A percentile compares a stretch with the other conserved stretches of the same genome.
phyloP scores from a whole-genome alignment of 2,797 vertebrate genomes.

The Pseudochirops cupreus region DNA sequence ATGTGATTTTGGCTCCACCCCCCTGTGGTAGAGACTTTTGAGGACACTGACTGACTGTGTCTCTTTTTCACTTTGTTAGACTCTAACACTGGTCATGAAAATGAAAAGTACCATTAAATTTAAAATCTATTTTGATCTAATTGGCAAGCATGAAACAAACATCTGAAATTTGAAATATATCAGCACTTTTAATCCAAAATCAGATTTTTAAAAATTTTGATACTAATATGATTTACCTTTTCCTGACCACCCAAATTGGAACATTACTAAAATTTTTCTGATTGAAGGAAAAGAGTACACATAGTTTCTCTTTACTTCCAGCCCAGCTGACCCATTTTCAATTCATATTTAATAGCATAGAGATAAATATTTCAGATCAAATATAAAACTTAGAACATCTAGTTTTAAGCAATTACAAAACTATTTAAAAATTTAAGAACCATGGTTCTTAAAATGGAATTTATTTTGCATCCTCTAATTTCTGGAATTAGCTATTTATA shows the following conservation, averaged over 20 bases:
- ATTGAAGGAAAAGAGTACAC: not conserved
- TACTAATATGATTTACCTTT: not conserved
- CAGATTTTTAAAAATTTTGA: not conserved
- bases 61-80: not conserved
- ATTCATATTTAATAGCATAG: not conserved
- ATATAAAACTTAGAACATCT: not conserved
- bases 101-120: not conserved
- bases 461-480: not conserved
- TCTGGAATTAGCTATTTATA: not conserved
- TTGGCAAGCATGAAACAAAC: not conserved
- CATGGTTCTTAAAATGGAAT: not conserved
- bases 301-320: not conserved
- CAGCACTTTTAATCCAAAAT: not conserved
- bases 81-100: not conserved
- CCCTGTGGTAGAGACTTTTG: not conserved
- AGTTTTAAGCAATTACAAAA: not conserved
- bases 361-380: slow-evolving; percentile 5
- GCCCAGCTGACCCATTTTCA: not conserved
- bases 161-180: not conserved
- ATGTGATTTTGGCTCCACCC: too few relatives aligned
- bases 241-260: not conserved
- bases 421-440: not conserved
- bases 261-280: not conserved
- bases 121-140: not conserved
- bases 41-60: not conserved